Percentiles rank a stretch among this genome's conserved stretches.
Conservation (phyloP, 2,888 invertebrate genomes). For the Chymomyza procnemis region DNA sequence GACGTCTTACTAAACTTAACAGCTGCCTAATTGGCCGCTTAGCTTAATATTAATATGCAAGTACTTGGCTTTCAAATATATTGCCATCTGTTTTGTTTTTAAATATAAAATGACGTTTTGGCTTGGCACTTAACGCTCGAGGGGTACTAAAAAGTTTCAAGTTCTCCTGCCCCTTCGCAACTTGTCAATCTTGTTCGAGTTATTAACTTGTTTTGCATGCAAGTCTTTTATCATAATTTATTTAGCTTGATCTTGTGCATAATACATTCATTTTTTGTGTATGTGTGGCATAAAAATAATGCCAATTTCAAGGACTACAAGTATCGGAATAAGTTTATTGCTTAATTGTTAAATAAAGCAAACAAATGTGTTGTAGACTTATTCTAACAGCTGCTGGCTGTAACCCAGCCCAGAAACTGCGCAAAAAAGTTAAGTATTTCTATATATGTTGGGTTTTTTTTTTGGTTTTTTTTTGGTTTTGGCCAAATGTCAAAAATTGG, state of each 20-base stretch:
- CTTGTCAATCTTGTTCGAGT: too few species aligned
- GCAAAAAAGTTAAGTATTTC: background rate
- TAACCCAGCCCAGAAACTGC: slow-evolving; percentile 16
- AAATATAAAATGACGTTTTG: too few species aligned
- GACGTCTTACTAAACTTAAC: too few species aligned
- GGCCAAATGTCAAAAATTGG: slow-evolving; percentile 21
- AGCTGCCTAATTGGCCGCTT: too few species aligned
- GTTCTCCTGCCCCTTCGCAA: too few species aligned
- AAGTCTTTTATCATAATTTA: background rate
- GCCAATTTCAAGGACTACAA: slow-evolving; percentile 43
- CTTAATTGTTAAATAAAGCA: slow-evolving; percentile 32
- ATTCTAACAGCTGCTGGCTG: slow-evolving; percentile 8
- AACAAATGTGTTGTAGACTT: background rate
- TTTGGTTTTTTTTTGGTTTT: background rate
- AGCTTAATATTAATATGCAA: too few species aligned
- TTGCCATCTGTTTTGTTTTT: too few species aligned
- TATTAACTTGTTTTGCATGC: background rate
- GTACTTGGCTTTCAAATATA: too few species aligned
- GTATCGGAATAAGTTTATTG: slow-evolving; percentile 7
- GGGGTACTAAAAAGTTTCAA: too few species aligned
- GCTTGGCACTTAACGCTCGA: too few species aligned
- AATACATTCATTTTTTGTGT: background rate
- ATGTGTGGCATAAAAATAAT: slow-evolving; percentile 8
- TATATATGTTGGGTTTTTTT: too few species aligned
- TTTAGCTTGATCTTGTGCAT: background rate